Base-by-base conservation (phyloP, 2,113 vertebrate species). In the Elanus axillaris region DNA sequence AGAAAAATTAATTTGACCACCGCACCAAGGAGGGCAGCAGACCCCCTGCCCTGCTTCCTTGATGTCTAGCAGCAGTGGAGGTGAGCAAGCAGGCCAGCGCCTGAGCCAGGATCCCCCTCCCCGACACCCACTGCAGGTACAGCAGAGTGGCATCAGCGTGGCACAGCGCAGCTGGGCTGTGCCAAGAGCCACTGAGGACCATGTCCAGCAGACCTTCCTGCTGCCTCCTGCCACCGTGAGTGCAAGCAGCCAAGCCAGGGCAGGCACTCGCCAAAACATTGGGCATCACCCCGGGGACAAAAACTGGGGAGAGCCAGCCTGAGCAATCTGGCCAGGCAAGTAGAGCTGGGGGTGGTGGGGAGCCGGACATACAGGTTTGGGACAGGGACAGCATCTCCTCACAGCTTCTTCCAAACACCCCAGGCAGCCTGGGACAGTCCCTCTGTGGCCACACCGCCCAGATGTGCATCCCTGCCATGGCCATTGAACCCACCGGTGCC, bases 391-490 rank as follows among this genome's bases (percentile, higher is more conserved):
- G 52, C 76, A 77, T 8, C 55, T 86, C 56, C 89, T 62, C 69
- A 66, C 40, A 76, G 23, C 52, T 67, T 50, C 23, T 32, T 86
- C 38, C 56, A 38, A 20, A 63, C 22, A 52, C 32, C 11, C 16
- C 1, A 5, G 0, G 0, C 59, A 69, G 63, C 36, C 73, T 13
- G 55, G 45, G 22, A 29, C 1, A 0, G 14, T 45, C 29, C 52
- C 40, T 68, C 75, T 0, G 0, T 0, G 0, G 38, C 48, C 62
- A 21, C 31, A 32, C n/a, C 0, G 0, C 55, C 72, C 1, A 7
- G 14, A 42, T 1, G 0, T 5, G 22, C 1, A 1, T 26, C 45
- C 21, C 42, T 16, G 1, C 11, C 0, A 0, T 2, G 34, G 50
- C 69, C 31, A 43, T 5, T 0, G 0, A 59, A 15, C 10, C 7